phyloP scores from a whole-genome alignment of 1,140 invertebrate genomes.

The Aricia agestis region DNA sequence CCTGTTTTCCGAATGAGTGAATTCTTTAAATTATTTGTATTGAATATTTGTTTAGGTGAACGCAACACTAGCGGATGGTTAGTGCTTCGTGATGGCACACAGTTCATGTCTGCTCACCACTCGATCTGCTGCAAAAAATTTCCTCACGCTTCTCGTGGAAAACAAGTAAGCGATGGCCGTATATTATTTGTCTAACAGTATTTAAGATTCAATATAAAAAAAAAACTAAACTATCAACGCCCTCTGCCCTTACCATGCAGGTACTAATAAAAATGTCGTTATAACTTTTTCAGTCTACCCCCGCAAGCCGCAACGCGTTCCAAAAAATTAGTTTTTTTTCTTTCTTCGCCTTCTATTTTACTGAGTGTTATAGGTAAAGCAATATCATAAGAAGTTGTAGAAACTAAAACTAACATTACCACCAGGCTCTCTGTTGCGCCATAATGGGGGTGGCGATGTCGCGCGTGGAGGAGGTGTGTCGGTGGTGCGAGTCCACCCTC shows the following conservation, averaged over 20 bases:
- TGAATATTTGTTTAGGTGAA: slow-evolving; percentile 34
- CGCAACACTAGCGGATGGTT: slow-evolving; percentile 61
- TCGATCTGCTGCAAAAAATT: slow-evolving; percentile 60
- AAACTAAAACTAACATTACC: neutral
- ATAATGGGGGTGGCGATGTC: slow-evolving; percentile 65
- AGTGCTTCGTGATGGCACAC: slow-evolving; percentile 52
- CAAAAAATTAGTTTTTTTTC: too few species aligned
- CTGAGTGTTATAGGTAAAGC: too few species aligned
- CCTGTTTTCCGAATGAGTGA: too few species aligned
- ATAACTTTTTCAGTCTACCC: too few species aligned
- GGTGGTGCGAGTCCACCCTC: slow-evolving; percentile 54
- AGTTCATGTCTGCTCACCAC: slow-evolving; percentile 59
- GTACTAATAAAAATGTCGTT: too few species aligned
- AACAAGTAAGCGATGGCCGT: slow-evolving; percentile 54
- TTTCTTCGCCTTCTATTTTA: too few species aligned
- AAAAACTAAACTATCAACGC: too few species aligned
- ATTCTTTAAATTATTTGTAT: neutral
- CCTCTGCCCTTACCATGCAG: too few species aligned
- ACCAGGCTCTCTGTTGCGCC: slow-evolving; percentile 48
- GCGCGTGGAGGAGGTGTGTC: slow-evolving; percentile 56
- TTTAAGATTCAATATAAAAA: too few species aligned
- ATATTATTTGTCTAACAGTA: neutral
- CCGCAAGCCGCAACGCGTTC: too few species aligned
- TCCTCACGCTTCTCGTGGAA: slow-evolving; percentile 47
- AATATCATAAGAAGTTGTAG: too few species aligned